Evolutionary conservation across 2,888 invertebrate genomes (phyloP).

Genomic region (Coenonympha glycerion): DNA sequence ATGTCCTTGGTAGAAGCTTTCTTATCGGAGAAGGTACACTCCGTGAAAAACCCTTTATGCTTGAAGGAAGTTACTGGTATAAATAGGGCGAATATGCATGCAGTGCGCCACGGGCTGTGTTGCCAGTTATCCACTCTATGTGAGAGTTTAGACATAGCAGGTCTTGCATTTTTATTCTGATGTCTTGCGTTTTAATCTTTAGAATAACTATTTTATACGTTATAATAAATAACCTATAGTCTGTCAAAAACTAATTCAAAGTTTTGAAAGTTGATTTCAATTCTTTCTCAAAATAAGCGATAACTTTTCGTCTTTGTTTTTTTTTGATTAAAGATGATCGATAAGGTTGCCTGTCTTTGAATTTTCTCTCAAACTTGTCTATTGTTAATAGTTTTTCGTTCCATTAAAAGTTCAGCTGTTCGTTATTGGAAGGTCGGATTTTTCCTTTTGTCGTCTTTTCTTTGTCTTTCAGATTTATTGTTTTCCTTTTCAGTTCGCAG

Average conservation of each 20-base stretch:
- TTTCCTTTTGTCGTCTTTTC: constrained; percentile 26
- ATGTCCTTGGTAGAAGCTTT: too few relatives aligned
- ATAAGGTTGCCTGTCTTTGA: constrained; percentile 24
- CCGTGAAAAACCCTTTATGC: too few relatives aligned
- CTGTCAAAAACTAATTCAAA: not conserved
- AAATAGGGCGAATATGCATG: too few relatives aligned
- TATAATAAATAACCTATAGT: not conserved
- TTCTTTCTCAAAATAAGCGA: not conserved
- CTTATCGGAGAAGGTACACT: too few relatives aligned
- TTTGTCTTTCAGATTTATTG: constrained; percentile 31
- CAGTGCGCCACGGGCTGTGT: too few relatives aligned
- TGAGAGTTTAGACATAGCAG: too few relatives aligned
- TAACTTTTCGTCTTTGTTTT: not conserved
- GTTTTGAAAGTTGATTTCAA: not conserved
- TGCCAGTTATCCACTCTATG: too few relatives aligned
- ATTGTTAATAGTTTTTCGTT: constrained; percentile 42
- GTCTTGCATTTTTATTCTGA: too few relatives aligned
- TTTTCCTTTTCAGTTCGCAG: constrained; percentile 22
- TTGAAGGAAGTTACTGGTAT: too few relatives aligned
- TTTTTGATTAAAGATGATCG: constrained; percentile 18
- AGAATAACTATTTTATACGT: not conserved
- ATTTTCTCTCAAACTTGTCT: constrained; percentile 34
- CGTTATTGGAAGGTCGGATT: constrained; percentile 34
- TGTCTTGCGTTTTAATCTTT: too few relatives aligned
- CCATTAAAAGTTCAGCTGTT: constrained; percentile 38